These are phyloP conservation scores for Drosophila borborema DNA, from an alignment of 2,888 invertebrate genomes.

Conservation along the genomic window DNA sequence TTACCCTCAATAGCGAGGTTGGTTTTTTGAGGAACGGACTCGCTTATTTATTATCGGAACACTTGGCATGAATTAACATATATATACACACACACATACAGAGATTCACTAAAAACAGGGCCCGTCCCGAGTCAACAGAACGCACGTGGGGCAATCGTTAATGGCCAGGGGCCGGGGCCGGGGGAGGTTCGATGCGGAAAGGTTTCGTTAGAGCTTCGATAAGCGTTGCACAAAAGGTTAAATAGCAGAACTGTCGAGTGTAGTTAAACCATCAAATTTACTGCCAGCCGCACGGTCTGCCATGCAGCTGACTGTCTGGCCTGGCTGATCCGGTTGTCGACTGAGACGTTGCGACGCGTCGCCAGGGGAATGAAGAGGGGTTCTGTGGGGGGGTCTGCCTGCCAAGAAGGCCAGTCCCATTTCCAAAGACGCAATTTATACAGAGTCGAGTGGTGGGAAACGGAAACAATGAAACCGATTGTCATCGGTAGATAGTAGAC, in stretches of 20 bases:
- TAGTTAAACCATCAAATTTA: conserved; percentile 77
- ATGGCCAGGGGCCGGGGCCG: conserved; percentile 6
- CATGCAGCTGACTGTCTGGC: conserved; percentile 61
- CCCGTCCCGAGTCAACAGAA: conserved; percentile 41
- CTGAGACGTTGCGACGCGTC: neutral
- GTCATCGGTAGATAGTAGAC: conserved; percentile 75
- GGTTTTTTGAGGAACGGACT: conserved; percentile 22
- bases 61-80: conserved; percentile 73
- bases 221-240: conserved; percentile 72
- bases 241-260: conserved; percentile 63
- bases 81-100: conserved; percentile 20
- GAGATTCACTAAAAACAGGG: conserved; percentile 43
- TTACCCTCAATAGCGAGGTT: conserved; percentile 9
- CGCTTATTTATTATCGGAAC: conserved; percentile 53
- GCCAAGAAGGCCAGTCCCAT: conserved; percentile 11
- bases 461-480: conserved; percentile 84
- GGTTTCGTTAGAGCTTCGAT: conserved; percentile 49
- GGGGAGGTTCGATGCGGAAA: conserved; percentile 10
- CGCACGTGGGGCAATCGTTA: conserved; percentile 57
- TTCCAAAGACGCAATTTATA: conserved; percentile 71
- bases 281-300: conserved; percentile 50
- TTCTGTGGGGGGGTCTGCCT: neutral
- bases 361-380: neutral
- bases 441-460: conserved; percentile 71
- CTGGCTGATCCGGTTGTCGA: conserved; percentile 12